Evolutionary conservation across 2,888 invertebrate genomes (phyloP).

Genomic region (Gandaritis pyraliata): DNA sequence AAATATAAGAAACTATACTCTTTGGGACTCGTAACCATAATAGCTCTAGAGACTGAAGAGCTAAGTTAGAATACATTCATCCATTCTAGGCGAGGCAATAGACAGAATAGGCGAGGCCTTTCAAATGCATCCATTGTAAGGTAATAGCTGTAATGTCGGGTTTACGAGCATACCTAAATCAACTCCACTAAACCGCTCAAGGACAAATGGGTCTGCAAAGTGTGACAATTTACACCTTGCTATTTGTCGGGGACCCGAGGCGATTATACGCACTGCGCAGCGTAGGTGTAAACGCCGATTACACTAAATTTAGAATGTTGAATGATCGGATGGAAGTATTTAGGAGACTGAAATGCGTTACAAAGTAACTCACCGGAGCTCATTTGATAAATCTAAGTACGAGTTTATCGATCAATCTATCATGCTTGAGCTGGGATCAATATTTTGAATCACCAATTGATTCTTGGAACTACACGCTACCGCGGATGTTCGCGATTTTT

Average conservation of each 20-base stretch:
- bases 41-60: background rate
- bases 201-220: conserved; percentile 36
- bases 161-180: conserved; percentile 33
- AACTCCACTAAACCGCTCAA: conserved; percentile 34
- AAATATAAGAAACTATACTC: too few species aligned
- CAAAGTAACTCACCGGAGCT: conserved; percentile 13
- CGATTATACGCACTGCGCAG: conserved; percentile 24
- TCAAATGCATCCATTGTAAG: conserved; percentile 32
- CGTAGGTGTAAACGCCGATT: conserved; percentile 30
- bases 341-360: conserved; percentile 15
- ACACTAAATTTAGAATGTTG: conserved; percentile 30
- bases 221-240: conserved; percentile 36
- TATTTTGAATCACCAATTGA: background rate
- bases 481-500: too few species aligned
- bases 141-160: conserved; percentile 28
- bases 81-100: conserved; percentile 16
- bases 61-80: conserved; percentile 3
- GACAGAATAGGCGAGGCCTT: conserved; percentile 19
- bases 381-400: conserved; percentile 13
- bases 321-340: conserved; percentile 28
- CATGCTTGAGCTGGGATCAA: conserved; percentile 4
- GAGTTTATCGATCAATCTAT: conserved; percentile 15
- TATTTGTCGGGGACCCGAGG: conserved; percentile 25
- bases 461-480: background rate
- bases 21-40: too few species aligned